Percentiles rank a stretch among this genome's conserved stretches.
phyloP scores from a whole-genome alignment of 2,113 vertebrate genomes.

The rabbit (Oryctolagus cuniculus) region mOryCun1.1 NC_091436.1:12352501-12353000 shows the following conservation, averaged over 20 bases:
- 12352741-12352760: not conserved
- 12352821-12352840: not conserved
- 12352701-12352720: not conserved
- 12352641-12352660: not conserved
- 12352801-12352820: not conserved
- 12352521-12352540: not conserved
- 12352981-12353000: not conserved
- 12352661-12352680: not conserved
- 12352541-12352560: not conserved
- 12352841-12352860: not conserved
- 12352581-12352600: not conserved
- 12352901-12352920: not conserved
- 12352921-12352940: not conserved
- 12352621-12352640: not conserved
- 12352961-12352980: not conserved
- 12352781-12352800: fast-evolving
- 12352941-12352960: not conserved
- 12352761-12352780: not conserved
- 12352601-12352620: not conserved
- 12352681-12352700: not conserved
- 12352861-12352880: not conserved
- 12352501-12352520: not conserved
- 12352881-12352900: not conserved
- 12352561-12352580: too few relatives aligned
- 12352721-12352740: slow-evolving; percentile 52